phyloP scores from a whole-genome alignment of 2,113 vertebrate genomes.

The Leptosomus discolor region DNA sequence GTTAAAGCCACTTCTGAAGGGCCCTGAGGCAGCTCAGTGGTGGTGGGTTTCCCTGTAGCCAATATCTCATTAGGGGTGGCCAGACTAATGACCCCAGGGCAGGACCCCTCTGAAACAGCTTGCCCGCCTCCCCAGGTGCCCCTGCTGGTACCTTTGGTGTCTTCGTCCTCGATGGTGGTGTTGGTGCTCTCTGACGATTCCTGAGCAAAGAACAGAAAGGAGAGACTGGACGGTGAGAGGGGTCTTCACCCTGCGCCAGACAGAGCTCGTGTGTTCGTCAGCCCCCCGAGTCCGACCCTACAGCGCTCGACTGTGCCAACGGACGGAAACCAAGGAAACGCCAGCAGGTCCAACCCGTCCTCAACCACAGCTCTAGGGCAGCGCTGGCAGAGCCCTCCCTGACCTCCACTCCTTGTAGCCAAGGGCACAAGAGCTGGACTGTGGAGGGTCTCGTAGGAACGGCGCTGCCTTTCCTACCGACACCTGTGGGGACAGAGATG shows the following conservation, averaged over 20 bases:
- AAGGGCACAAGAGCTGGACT: constrained; percentile 31
- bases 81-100: neutral
- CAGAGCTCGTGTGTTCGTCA: neutral
- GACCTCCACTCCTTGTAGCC: constrained; percentile 35
- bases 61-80: neutral
- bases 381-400: constrained; percentile 50
- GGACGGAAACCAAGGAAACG: constrained; percentile 47
- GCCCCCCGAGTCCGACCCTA: constrained; percentile 57
- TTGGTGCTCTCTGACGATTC: constrained; percentile 98
- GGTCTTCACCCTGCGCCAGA: neutral
- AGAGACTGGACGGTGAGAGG: constrained; percentile 35
- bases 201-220: constrained; percentile 77
- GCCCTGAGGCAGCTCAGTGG: rapidly evolving
- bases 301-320: constrained; percentile 45
- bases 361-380: constrained; percentile 52
- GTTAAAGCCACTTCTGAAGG: neutral
- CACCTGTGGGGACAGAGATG: constrained; percentile 49
- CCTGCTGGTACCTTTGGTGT: constrained; percentile 86
- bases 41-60: neutral
- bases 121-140: neutral
- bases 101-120: neutral
- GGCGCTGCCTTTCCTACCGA: constrained; percentile 58
- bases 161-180: constrained; percentile 97
- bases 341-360: constrained; percentile 51
- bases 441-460: constrained; percentile 39